phyloP scores from a whole-genome alignment of 2,113 vertebrate genomes.

The Prolemur simus region DNA sequence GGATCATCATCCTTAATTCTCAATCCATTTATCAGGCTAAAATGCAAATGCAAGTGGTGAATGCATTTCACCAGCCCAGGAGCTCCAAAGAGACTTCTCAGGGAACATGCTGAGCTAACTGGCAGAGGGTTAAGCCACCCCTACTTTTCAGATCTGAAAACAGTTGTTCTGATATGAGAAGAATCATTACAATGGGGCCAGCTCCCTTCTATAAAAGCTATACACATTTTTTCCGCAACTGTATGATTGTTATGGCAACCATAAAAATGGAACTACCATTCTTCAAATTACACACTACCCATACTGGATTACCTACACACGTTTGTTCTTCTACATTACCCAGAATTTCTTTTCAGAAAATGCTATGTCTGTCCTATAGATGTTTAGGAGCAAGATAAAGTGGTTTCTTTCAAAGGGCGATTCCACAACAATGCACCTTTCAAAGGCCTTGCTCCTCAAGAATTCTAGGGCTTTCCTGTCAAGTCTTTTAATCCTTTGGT shows the following conservation, averaged over 20 bases:
- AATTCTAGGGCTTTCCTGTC: slow-evolving; percentile 67
- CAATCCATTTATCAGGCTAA: slow-evolving; percentile 77
- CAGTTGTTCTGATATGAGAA: slow-evolving; percentile 79
- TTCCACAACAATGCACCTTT: slow-evolving; percentile 75
- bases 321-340: slow-evolving; percentile 60
- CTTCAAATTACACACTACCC: slow-evolving; percentile 78
- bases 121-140: slow-evolving; percentile 77
- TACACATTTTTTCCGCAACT: slow-evolving; percentile 82
- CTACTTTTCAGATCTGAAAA: slow-evolving; percentile 83
- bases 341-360: slow-evolving; percentile 75
- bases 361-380: slow-evolving; percentile 62
- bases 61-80: slow-evolving; percentile 72
- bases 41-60: slow-evolving; percentile 79
- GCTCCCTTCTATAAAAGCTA: slow-evolving; percentile 74
- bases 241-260: slow-evolving; percentile 83
- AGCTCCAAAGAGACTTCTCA: slow-evolving; percentile 69
- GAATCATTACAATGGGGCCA: slow-evolving; percentile 78
- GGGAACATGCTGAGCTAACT: slow-evolving; percentile 77
- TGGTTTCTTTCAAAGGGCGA: slow-evolving; percentile 67
- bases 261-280: slow-evolving; percentile 80
- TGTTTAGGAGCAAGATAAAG: slow-evolving; percentile 75
- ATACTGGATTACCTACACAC: not conserved
- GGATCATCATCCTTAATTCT: slow-evolving; percentile 79
- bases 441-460: slow-evolving; percentile 73
- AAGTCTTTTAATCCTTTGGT: slow-evolving; percentile 63